Conservation (phyloP, 2,113 vertebrate genomes). For the Stictonetta naevosa region DNA sequence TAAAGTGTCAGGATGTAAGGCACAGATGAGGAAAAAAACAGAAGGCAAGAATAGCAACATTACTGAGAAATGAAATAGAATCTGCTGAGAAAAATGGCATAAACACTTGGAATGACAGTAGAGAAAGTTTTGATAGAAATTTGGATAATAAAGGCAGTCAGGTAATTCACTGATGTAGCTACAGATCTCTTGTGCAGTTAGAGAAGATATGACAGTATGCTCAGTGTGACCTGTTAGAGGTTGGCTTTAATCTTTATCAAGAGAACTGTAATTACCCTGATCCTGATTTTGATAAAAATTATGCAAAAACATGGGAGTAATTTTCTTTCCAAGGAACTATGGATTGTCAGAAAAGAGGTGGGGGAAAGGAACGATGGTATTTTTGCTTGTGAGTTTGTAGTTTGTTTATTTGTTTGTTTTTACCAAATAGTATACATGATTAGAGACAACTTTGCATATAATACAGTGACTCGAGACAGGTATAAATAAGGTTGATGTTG, state of each 20-base stretch:
- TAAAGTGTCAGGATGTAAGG: conserved; percentile 62
- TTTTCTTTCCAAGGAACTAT: neutral
- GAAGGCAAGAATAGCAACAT: conserved; percentile 28
- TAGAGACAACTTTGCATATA: neutral
- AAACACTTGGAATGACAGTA: conserved; percentile 50
- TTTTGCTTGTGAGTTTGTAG: neutral
- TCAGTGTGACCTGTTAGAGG: neutral
- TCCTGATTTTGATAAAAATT: neutral
- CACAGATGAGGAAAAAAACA: neutral
- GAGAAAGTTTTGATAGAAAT: conserved; percentile 49
- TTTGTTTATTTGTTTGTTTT: neutral
- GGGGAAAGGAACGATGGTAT: neutral
- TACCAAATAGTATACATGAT: neutral
- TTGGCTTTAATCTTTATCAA: conserved; percentile 30
- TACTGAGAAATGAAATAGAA: conserved; percentile 44
- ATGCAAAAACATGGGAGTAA: neutral
- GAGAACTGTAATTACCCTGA: conserved; percentile 23
- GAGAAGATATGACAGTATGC: neutral
- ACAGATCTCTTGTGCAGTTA: conserved; percentile 46
- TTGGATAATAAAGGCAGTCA: conserved; percentile 54
- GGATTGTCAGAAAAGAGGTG: neutral
- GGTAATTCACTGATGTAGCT: conserved; percentile 43
- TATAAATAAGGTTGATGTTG: neutral
- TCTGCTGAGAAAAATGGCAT: conserved; percentile 51
- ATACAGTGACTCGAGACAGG: neutral